Evolutionary conservation across 1,140 invertebrate species (phyloP), one percentile per base, ranked within the genome.

Genomic region (Rhagoletis pomonella): DNA sequence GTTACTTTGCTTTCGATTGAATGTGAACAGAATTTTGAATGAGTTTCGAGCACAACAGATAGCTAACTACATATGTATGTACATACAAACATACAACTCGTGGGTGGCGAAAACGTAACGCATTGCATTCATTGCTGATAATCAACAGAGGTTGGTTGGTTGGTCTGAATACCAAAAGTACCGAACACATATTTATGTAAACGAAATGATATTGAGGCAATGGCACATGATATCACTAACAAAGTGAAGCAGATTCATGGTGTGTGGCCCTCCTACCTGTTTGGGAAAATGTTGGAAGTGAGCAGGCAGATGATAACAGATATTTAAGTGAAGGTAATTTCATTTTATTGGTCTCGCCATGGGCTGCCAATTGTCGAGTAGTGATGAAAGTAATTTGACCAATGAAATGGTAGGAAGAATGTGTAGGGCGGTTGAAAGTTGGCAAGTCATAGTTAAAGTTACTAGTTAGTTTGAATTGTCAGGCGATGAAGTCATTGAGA

Each of bases 291-390:
- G 64, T 67, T 67, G 64, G 64, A 12, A 4, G 19, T 5, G 19
- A 42, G 39, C 39, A 67, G 19, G 64, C 19, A 12, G 29, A 29
- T 10, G 19, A 67, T 67, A 67, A 67, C 29, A 67, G 39, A 29
- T 9, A 67, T 67, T 67, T 67, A 67, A 67, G 39, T 67, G 64
- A 67, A 67, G 64, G 39, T 67, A 67, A 67, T 67, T 67, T 67
- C 12, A 67, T 67, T 67, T 67, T 29, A 29, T 29, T 29, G 29
- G 64, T 67, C 39, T 67, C 29, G 39, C 39, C 64, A 67, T 42
- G 29, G 19, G 5, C 62, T 64, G 62, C n/a, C 62, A 19, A 64
- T 19, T 19, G 1, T 9, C 62, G 14, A 64, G 62, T 19, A 64
- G 29, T 64, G 62, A 19, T 19, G 29, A 14, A 42, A 42, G 29